Percentiles rank a stretch among this genome's conserved stretches.
Evolutionary conservation across 2,113 vertebrate species (phyloP).

Genomic region (Sphyrna mokarran): DNA sequence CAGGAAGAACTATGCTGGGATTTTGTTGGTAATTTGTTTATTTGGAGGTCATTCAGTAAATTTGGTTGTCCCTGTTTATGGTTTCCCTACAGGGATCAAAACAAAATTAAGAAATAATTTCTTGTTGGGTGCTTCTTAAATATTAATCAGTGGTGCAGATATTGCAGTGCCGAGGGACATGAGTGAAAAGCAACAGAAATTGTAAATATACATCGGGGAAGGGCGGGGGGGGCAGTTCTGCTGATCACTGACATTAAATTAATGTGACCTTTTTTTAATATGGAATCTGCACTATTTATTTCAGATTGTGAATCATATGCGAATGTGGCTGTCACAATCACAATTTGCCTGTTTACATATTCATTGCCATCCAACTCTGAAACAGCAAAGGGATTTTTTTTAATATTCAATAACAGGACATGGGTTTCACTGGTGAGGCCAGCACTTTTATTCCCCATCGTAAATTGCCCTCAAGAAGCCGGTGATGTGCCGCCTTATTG

Average conservation of each 20-base stretch:
- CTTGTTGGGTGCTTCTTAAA: not conserved
- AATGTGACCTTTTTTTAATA: not conserved
- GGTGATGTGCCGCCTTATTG: no score
- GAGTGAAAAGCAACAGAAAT: not conserved
- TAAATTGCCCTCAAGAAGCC: no score
- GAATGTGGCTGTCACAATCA: not conserved
- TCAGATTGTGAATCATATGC: not conserved
- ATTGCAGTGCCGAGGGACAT: no score
- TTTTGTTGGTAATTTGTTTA: not conserved
- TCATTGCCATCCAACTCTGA: conserved; percentile 4
- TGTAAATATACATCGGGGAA: not conserved
- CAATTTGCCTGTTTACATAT: not conserved
- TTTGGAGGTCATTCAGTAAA: not conserved
- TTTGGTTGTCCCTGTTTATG: not conserved
- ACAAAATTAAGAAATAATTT: not conserved
- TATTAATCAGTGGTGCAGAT: not conserved
- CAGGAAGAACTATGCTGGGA: no score
- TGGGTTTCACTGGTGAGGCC: no score
- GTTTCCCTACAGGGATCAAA: not conserved
- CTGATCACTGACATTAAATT: not conserved
- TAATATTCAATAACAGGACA: no score
- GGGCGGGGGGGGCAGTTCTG: not conserved
- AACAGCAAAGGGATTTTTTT: not conserved
- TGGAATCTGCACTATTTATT: not conserved
- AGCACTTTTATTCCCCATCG: no score